Percentiles rank a stretch among this genome's conserved stretches.
Conservation (phyloP, 2,797 vertebrate species). For the Sebastes umbrosus region DNA sequence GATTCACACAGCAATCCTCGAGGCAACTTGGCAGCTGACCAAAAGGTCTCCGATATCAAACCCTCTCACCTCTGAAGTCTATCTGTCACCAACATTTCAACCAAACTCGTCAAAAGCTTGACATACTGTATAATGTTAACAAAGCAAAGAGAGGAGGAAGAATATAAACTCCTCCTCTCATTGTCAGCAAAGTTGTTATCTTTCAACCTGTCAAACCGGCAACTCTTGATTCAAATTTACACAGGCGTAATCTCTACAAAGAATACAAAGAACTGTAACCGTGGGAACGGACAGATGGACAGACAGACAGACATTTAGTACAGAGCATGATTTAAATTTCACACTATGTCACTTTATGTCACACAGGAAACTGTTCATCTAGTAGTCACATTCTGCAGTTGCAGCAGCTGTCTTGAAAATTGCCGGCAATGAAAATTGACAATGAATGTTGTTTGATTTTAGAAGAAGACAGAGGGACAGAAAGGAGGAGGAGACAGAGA, state of each 20-base stretch:
- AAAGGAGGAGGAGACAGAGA: background rate
- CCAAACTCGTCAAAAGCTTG: background rate
- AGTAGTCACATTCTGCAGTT: slow-evolving; percentile 2
- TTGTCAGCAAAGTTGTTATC: background rate
- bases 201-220: slow-evolving; percentile 33
- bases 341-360: background rate
- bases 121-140: background rate
- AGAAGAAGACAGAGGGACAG: background rate
- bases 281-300: background rate
- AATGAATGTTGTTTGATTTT: slow-evolving; percentile 6
- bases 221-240: slow-evolving; percentile 5
- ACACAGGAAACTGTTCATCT: background rate
- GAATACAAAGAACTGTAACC: background rate
- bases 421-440: background rate
- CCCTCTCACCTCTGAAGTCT: background rate
- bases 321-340: background rate
- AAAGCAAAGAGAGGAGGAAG: background rate
- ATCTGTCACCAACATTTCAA: background rate
- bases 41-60: slow-evolving; percentile 8
- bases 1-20: background rate
- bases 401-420: background rate
- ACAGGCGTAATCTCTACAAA: background rate
- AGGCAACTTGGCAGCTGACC: background rate
- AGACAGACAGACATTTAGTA: background rate
- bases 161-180: background rate